Conservation (phyloP, 1,140 invertebrate species). For the Coelopa frigida region DNA sequence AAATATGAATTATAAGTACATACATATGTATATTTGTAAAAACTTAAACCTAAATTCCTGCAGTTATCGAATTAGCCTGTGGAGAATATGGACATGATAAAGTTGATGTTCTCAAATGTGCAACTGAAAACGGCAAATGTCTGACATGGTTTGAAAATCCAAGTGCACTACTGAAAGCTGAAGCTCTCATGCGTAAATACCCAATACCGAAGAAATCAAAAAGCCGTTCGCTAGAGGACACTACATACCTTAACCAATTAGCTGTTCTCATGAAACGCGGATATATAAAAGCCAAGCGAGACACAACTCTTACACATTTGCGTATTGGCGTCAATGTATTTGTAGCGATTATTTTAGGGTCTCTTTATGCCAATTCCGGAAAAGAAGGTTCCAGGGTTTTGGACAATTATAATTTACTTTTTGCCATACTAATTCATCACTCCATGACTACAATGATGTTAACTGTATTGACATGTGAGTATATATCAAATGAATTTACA, state of each 20-base stretch:
- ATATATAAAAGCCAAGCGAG: constrained; percentile 64
- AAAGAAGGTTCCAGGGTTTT: constrained; percentile 64
- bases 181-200: constrained; percentile 50
- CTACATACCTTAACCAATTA: constrained; percentile 61
- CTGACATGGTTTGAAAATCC: constrained; percentile 61
- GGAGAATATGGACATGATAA: constrained; percentile 82
- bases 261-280: constrained; percentile 61
- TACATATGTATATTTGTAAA: too few relatives aligned
- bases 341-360: constrained; percentile 65
- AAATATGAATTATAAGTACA: too few relatives aligned
- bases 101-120: constrained; percentile 61
- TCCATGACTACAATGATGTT: constrained; percentile 83
- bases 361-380: constrained; percentile 62
- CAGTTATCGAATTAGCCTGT: constrained; percentile 82
- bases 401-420: constrained; percentile 76
- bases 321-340: constrained; percentile 65
- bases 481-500: neutral
- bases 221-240: constrained; percentile 53
- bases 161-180: constrained; percentile 48
- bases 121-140: constrained; percentile 64
- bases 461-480: constrained; percentile 73
- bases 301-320: constrained; percentile 85
- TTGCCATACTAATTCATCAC: constrained; percentile 74
- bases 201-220: constrained; percentile 47
- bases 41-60: too few relatives aligned